phyloP scores from a whole-genome alignment of 2,797 vertebrate species.

The Limnodromus scolopaceus region DNA sequence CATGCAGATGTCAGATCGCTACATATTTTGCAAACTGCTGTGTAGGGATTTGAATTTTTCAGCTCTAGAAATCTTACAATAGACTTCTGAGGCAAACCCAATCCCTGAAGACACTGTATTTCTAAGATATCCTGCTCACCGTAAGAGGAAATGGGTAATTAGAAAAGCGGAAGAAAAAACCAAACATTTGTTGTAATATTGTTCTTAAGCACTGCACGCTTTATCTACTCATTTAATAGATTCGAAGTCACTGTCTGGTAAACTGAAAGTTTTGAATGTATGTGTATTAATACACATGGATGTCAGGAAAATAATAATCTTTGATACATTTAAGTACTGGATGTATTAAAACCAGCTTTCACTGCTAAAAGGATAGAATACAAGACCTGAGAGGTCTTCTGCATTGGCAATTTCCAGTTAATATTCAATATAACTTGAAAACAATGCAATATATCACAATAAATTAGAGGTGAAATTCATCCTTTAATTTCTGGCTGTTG shows the following conservation, averaged over 20 bases:
- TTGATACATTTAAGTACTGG: neutral
- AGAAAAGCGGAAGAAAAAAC: neutral
- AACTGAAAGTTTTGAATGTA: neutral
- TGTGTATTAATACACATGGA: neutral
- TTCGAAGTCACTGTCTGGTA: neutral
- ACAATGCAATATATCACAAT: neutral
- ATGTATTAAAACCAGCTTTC: neutral
- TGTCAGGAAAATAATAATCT: neutral
- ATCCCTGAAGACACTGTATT: neutral
- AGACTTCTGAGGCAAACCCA: neutral
- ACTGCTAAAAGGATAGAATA: neutral
- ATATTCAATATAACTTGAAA: neutral
- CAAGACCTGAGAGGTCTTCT: neutral
- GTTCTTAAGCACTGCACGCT: neutral
- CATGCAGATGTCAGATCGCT: neutral
- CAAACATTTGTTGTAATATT: neutral
- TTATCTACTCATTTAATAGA: neutral
- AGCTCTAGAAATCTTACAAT: neutral
- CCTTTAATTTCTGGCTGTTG: neutral
- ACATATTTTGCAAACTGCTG: neutral
- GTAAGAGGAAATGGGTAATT: neutral
- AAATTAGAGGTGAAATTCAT: neutral
- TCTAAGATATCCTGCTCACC: neutral
- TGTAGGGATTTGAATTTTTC: neutral
- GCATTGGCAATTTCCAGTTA: neutral